Percentiles rank a stretch among this genome's conserved stretches.
phyloP scores from a whole-genome alignment of 2,113 vertebrate genomes.

The Campylomormyrus numenius region DNA sequence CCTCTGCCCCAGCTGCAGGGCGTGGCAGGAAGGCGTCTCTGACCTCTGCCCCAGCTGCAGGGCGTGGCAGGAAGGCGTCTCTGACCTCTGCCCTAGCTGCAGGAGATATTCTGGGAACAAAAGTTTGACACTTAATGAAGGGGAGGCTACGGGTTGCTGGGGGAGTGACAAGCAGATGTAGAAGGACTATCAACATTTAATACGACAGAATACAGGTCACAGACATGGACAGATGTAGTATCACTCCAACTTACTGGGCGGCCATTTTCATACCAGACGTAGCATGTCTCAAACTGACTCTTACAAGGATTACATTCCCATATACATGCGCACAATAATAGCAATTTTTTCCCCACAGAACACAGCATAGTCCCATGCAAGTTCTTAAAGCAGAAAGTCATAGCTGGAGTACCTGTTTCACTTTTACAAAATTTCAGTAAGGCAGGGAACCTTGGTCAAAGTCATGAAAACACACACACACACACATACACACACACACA shows the following conservation, averaged over 20 bases:
- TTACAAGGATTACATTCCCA: neutral
- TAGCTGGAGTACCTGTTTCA: neutral
- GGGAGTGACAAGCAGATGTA: neutral
- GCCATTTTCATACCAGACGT: neutral
- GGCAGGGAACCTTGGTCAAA: neutral
- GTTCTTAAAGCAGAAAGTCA: neutral
- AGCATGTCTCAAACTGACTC: neutral
- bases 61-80: neutral
- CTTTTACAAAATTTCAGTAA: neutral
- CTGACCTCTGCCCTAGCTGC: neutral
- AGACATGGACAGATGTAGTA: neutral
- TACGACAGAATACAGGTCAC: neutral
- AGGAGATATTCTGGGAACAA: neutral
- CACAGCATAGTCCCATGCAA: neutral
- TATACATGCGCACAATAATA: neutral
- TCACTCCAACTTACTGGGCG: neutral
- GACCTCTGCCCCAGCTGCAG: neutral
- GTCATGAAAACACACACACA: neutral
- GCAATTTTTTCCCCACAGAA: neutral
- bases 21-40: no score
- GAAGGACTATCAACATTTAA: neutral
- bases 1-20: no score
- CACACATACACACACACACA: neutral
- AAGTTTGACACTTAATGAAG: neutral
- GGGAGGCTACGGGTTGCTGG: neutral